Evolutionary conservation across 2,888 invertebrate genomes (phyloP), one percentile per base, ranked within the genome.

Genomic region (Dyspetes luteomarginatus): DNA sequence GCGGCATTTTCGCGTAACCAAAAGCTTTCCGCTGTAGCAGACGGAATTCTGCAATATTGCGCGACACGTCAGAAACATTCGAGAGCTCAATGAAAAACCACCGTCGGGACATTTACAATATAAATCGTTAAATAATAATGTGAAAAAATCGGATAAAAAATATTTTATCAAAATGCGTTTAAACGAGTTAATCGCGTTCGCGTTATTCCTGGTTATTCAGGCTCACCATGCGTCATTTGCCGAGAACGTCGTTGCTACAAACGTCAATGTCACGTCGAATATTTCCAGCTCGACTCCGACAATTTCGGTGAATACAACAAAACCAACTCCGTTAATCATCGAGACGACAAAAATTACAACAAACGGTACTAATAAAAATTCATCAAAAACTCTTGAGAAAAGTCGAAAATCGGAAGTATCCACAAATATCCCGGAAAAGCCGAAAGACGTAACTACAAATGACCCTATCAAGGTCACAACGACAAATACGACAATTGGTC

Each of bases 51-150:
- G 50, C 30, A 50, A 67, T 30, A 12, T 67, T 19, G 30, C 30
- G 30, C 26, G 45, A 56, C 55, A 69, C 69, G 69, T 69, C 69
- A 62, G 26, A 69, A 69, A 55, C 55, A 56, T 56, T 52, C 41
- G 28, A 24, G 52, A 50, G 41, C 7, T 36, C 36, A 36, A 12
- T 36, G 12, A 36, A 36, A 36, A 12, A 36, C 12, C 36, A n/a
- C 17, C 28, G 5, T 17, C 3, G 15, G 36, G 12, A 36, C 36
- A 12, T 12, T 36, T 7, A 12, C 36, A n/a, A n/a, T 19, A 7
- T 22, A n/a, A 22, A 62, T 43, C 4, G 2, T 3, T 43, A 5
- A 17, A 36, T 24, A 67, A 50, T 48, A 67, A 67, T 67, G 65
- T 64, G 50, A 65, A 65, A 64, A 72, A 50, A 45, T 28, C 2